Evolutionary conservation across 2,888 invertebrate genomes (phyloP).

Genomic region (Apodemia duryi): DNA sequence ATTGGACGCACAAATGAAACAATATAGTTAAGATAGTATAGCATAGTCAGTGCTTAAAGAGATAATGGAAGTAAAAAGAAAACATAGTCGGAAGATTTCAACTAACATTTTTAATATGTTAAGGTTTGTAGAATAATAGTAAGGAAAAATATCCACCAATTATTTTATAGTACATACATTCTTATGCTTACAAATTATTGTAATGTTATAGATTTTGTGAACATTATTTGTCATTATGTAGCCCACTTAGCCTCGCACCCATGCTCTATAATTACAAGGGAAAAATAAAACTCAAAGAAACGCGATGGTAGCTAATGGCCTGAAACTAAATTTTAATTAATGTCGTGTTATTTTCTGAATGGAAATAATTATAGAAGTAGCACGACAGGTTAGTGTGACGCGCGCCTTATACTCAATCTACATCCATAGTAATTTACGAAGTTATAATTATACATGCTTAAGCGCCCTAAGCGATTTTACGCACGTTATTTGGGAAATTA

Average conservation of each 20-base stretch:
- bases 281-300: constrained; percentile 75
- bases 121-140: too few species aligned
- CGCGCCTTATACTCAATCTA: constrained; percentile 43
- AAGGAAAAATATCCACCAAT: too few species aligned
- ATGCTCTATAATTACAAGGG: constrained; percentile 67
- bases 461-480: constrained; percentile 56
- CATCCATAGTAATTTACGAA: constrained; percentile 70
- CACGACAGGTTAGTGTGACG: constrained; percentile 64
- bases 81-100: too few species aligned
- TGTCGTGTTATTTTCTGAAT: constrained; percentile 74
- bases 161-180: neutral
- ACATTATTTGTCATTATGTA: constrained; percentile 75
- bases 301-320: constrained; percentile 76
- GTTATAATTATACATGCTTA: constrained; percentile 67
- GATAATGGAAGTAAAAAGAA: too few species aligned
- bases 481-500: constrained; percentile 76
- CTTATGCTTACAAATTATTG: neutral
- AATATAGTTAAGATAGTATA: too few species aligned
- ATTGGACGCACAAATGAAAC: too few species aligned
- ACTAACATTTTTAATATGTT: too few species aligned
- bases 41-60: too few species aligned
- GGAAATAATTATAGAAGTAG: constrained; percentile 77
- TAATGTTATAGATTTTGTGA: constrained; percentile 47
- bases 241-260: constrained; percentile 73
- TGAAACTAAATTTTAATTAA: constrained; percentile 81